Evolutionary conservation across 2,113 vertebrate species (phyloP).

Genomic region (Genyomyrus donnyi): DNA sequence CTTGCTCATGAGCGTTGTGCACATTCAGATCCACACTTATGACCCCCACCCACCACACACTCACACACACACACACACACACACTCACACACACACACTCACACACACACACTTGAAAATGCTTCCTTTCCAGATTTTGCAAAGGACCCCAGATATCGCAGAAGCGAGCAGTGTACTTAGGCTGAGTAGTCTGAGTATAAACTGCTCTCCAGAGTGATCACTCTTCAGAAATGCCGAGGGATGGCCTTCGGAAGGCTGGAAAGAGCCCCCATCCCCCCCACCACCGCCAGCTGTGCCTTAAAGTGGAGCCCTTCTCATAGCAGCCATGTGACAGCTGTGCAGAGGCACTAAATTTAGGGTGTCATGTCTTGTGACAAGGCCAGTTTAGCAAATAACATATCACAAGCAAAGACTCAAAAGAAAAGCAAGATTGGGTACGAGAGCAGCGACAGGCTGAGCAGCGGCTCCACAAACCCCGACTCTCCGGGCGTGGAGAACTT

Average conservation of each 20-base stretch:
- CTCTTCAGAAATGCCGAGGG: neutral
- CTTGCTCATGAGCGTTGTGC: neutral
- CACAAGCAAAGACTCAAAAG: no score
- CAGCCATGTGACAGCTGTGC: neutral
- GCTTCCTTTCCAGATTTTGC: neutral
- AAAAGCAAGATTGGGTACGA: neutral
- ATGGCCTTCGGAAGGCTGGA: neutral
- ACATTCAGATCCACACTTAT: neutral
- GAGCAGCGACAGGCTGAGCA: no score
- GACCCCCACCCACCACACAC: neutral
- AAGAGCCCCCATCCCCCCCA: no score
- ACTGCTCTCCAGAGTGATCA: neutral
- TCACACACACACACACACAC: neutral
- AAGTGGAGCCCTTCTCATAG: neutral
- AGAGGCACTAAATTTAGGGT: constrained; percentile 9
- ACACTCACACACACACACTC: neutral
- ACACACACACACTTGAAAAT: neutral
- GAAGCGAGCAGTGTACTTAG: neutral
- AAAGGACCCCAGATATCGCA: neutral
- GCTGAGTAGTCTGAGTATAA: neutral
- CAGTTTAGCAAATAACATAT: neutral
- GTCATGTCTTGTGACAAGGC: constrained; percentile 4
- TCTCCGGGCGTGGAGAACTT: no score
- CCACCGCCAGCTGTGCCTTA: neutral
- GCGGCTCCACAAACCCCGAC: no score